Conservation (phyloP, 2,888 invertebrate species). For the Epinotia bilunana region DNA sequence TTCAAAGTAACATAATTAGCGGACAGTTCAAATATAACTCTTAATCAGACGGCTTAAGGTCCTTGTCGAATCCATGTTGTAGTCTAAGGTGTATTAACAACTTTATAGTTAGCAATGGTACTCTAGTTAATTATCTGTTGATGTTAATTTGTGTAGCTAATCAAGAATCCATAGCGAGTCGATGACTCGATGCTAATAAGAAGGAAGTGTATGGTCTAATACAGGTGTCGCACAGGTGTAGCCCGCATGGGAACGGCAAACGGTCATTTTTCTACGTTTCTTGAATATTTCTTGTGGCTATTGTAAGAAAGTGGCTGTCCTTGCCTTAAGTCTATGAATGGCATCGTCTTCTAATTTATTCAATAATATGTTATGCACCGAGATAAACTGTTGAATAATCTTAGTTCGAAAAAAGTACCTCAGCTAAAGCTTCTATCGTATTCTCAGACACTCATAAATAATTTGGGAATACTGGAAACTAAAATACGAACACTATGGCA, state of each 20-base stretch:
- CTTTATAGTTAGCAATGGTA: slow-evolving; percentile 29
- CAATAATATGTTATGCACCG: not conserved
- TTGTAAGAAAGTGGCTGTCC: not conserved
- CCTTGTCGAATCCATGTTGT: not conserved
- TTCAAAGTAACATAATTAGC: not conserved
- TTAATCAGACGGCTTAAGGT: slow-evolving; percentile 6
- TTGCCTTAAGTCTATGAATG: not conserved
- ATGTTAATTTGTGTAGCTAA: slow-evolving; percentile 38
- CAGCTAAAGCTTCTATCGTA: no score
- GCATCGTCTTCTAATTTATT: not conserved
- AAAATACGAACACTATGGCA: no score
- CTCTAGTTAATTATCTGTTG: slow-evolving; percentile 37
- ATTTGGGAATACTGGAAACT: no score
- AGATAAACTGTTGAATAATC: not conserved
- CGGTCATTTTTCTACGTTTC: slow-evolving; percentile 29
- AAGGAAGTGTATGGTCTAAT: slow-evolving; percentile 18
- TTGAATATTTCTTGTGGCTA: not conserved
- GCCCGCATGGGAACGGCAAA: slow-evolving; percentile 51
- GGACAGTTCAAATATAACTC: not conserved
- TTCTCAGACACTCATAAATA: no score
- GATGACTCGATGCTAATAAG: slow-evolving; percentile 22
- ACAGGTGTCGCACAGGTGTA: slow-evolving; percentile 49
- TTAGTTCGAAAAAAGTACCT: no score
- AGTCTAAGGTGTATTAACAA: slow-evolving; percentile 28
- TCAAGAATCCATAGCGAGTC: slow-evolving; percentile 34